A percentile compares a stretch with the other conserved stretches of the same genome.
These are phyloP conservation scores for Hippocampus comes DNA, from an alignment of 2,113 vertebrate species.

Conservation along the genomic window DNA sequence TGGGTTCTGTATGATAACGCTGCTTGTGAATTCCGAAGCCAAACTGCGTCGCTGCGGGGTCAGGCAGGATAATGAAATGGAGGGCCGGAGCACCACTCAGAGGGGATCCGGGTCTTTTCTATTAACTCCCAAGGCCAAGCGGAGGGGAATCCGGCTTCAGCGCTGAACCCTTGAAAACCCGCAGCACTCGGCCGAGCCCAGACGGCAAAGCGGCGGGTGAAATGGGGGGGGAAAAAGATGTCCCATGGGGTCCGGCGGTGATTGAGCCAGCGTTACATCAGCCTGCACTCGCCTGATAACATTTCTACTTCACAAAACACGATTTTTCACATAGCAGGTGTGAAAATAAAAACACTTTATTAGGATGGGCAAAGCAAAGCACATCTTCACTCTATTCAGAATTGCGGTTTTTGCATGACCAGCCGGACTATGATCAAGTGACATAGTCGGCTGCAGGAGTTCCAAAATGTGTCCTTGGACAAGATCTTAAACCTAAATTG, in stretches of 20 bases:
- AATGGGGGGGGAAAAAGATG: conserved; percentile 31
- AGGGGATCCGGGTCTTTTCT: conserved; percentile 67
- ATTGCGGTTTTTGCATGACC: neutral
- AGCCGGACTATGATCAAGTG: neutral
- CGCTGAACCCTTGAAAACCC: conserved; percentile 32
- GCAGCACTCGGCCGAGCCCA: conserved; percentile 30
- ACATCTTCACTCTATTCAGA: conserved; percentile 23
- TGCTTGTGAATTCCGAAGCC: neutral
- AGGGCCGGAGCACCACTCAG: conserved; percentile 40
- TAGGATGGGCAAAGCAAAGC: neutral
- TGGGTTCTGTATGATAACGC: neutral
- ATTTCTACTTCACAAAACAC: conserved; percentile 39
- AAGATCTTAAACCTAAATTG: too few species aligned
- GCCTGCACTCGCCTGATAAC: conserved; percentile 58
- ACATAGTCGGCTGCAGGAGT: neutral
- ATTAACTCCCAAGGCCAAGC: conserved; percentile 61
- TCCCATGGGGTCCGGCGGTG: conserved; percentile 51
- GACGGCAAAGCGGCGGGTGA: conserved; percentile 37
- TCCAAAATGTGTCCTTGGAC: too few species aligned
- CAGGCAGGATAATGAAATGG: conserved; percentile 66
- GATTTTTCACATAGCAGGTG: conserved; percentile 40
- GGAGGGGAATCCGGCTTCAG: conserved; percentile 39
- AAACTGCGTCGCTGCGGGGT: conserved; percentile 34
- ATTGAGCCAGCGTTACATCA: conserved; percentile 70
- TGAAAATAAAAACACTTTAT: conserved; percentile 14